Evolutionary conservation across 1,140 invertebrate genomes (phyloP).

Genomic region (Ips typographus): DNA sequence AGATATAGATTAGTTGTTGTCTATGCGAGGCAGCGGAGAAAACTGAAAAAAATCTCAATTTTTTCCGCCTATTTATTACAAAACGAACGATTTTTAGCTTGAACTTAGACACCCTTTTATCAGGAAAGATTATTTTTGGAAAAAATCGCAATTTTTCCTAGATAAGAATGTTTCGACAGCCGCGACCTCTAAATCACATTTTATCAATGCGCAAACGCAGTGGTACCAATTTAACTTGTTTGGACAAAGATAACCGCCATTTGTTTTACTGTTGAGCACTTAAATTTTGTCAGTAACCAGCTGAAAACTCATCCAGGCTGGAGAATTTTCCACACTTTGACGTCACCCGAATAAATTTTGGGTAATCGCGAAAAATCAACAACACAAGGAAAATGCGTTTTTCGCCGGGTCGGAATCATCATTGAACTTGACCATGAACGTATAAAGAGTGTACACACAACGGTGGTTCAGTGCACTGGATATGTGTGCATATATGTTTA

Average conservation of each 20-base stretch:
- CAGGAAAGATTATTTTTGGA: slow-evolving; percentile 28
- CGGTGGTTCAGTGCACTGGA: background rate
- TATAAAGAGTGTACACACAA: background rate
- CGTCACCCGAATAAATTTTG: no score
- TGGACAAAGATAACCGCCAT: no score
- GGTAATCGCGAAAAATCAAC: no score
- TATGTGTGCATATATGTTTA: background rate
- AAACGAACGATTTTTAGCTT: slow-evolving; percentile 27
- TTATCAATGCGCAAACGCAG: background rate
- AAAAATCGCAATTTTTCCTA: slow-evolving; percentile 32
- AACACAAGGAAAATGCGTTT: no score
- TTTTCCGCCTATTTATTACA: slow-evolving; percentile 18
- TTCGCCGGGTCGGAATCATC: background rate
- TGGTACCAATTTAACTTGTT: no score
- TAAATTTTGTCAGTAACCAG: no score
- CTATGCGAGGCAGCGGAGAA: background rate
- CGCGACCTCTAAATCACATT: slow-evolving; percentile 33
- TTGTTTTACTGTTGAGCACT: no score
- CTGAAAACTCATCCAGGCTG: no score
- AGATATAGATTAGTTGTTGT: no score
- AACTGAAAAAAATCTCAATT: slow-evolving; percentile 29
- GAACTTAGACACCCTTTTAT: slow-evolving; percentile 29
- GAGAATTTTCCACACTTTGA: no score
- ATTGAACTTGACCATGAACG: slow-evolving; percentile 4
- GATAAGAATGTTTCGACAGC: slow-evolving; percentile 18